Evolutionary conservation across 2,797 vertebrate genomes (phyloP).

Genomic region (Pampus argenteus): DNA sequence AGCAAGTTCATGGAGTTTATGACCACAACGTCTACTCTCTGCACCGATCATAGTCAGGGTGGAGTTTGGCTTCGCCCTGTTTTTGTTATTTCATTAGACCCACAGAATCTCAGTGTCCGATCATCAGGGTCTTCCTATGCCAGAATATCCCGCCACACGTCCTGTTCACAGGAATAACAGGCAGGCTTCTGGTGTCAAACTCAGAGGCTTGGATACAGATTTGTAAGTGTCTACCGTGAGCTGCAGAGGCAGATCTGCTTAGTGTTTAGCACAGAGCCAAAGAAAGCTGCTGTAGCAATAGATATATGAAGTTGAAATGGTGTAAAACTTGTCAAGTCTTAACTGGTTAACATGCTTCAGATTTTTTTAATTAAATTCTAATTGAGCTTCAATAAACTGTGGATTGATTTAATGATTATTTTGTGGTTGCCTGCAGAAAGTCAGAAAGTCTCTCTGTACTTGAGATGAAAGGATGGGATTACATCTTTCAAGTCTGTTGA

Average conservation of each 20-base stretch:
- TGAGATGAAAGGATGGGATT: constrained; percentile 7
- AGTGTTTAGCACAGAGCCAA: constrained; percentile 16
- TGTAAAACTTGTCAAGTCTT: constrained; percentile 26
- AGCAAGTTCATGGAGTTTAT: constrained; percentile 67
- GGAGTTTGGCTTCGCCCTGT: constrained; percentile 43
- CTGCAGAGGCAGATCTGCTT: constrained; percentile 21
- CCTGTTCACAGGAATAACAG: constrained; percentile 37
- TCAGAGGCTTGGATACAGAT: constrained; percentile 35
- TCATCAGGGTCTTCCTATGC: constrained; percentile 19
- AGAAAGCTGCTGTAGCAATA: constrained; percentile 10
- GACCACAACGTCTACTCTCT: constrained; percentile 22
- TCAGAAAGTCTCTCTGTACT: too few species aligned
- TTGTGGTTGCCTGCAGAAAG: constrained; percentile 11
- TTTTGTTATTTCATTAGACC: constrained; percentile 67
- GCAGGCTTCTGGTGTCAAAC: constrained; percentile 33
- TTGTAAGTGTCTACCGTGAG: constrained; percentile 27
- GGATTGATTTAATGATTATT: constrained; percentile 18
- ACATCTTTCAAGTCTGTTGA: background rate
- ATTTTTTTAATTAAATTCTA: constrained; percentile 2
- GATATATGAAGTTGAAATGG: constrained; percentile 1
- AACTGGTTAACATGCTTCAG: constrained; percentile 11
- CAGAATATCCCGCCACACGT: constrained; percentile 36
- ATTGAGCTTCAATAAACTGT: constrained; percentile 23
- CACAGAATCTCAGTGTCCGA: constrained; percentile 44
- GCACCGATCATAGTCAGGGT: constrained; percentile 44